Evolutionary conservation across 2,888 invertebrate genomes (phyloP).

Genomic region (Abrostola tripartita): DNA sequence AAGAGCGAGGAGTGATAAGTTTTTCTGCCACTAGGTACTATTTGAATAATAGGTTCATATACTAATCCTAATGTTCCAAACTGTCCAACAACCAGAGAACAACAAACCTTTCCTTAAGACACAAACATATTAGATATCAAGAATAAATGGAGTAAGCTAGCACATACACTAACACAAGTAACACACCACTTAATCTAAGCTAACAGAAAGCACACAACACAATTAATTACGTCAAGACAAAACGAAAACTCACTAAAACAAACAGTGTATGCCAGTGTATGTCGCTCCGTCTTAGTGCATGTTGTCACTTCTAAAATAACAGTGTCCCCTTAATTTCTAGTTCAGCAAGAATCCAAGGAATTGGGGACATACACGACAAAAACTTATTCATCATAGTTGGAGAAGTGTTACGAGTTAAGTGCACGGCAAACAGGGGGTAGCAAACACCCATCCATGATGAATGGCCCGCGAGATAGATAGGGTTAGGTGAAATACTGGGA

Average conservation of each 20-base stretch:
- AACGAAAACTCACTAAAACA: neutral
- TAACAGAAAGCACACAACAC: slow-evolving; percentile 3
- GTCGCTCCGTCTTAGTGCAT: neutral
- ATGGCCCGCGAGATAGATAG: slow-evolving; percentile 63
- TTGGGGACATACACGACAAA: slow-evolving; percentile 38
- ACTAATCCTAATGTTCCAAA: no score
- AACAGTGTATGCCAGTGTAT: neutral
- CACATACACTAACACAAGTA: neutral
- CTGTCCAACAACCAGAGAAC: no score
- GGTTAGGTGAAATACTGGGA: slow-evolving; percentile 57
- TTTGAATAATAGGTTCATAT: no score
- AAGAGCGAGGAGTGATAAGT: no score
- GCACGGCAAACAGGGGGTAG: slow-evolving; percentile 58
- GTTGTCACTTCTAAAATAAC: slow-evolving; percentile 7
- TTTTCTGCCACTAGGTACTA: no score
- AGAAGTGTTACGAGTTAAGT: slow-evolving; percentile 58
- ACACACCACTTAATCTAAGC: neutral
- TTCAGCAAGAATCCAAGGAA: slow-evolving; percentile 6
- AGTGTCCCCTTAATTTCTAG: slow-evolving; percentile 30
- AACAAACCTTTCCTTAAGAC: no score
- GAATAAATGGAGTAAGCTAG: neutral
- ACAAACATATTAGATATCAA: no score
- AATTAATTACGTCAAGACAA: slow-evolving; percentile 1
- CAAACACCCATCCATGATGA: slow-evolving; percentile 61
- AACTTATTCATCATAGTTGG: slow-evolving; percentile 58